These are phyloP conservation scores for Phocoena sinus DNA, from an alignment of 2,113 vertebrate species.

Conservation along the genomic window DNA sequence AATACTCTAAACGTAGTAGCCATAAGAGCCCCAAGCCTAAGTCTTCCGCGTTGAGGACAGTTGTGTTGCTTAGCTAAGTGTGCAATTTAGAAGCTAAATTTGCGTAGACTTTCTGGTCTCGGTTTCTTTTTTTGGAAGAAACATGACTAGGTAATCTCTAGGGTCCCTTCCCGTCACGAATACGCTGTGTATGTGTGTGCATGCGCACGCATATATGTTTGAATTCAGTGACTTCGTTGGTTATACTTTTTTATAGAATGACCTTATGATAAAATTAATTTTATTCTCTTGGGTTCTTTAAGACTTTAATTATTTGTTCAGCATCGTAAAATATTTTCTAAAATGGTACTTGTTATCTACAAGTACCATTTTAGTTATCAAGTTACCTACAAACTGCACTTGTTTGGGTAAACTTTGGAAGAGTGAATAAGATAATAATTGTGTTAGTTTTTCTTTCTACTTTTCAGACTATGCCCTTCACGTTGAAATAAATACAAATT, in stretches of 20 bases:
- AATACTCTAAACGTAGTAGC: neutral
- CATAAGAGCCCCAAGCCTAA: neutral
- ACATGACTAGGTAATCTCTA: neutral
- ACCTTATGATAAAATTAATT: conserved; percentile 24
- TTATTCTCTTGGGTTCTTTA: conserved; percentile 54
- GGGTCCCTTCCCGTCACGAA: neutral
- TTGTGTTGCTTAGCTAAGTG: too few species aligned
- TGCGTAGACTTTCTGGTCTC: neutral
- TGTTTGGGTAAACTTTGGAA: conserved; percentile 28
- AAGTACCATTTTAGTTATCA: too few species aligned
- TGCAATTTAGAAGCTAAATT: neutral
- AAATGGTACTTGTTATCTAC: neutral
- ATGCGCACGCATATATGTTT: neutral
- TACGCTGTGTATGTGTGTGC: neutral
- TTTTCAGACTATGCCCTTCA: neutral
- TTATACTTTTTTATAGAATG: neutral
- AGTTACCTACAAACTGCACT: conserved; percentile 18
- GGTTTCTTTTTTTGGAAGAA: neutral
- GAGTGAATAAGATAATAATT: neutral
- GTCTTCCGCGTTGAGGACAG: neutral
- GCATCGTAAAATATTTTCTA: conserved; percentile 55
- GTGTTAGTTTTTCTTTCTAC: neutral
- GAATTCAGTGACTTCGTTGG: neutral
- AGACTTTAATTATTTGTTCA: conserved; percentile 48
- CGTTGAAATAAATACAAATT: neutral